These are phyloP conservation scores for Andrena bicolor DNA, from an alignment of 2,888 invertebrate species.

Conservation along the genomic window DNA sequence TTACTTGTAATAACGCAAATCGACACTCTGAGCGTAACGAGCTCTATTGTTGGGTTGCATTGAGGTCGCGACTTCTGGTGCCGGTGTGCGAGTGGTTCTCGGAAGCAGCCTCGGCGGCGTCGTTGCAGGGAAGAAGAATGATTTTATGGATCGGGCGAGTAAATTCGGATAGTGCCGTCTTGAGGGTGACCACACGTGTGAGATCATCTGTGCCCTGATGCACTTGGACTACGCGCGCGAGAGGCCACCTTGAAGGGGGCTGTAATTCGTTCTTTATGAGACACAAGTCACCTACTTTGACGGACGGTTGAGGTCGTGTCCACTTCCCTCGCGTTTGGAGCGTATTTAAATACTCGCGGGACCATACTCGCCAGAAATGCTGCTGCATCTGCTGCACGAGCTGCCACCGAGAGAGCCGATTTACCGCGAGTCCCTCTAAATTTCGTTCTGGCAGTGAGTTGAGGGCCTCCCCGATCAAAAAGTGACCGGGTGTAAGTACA, in stretches of 20 bases:
- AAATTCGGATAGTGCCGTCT: background rate
- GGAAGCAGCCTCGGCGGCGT: too few relatives aligned
- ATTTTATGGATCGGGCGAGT: background rate
- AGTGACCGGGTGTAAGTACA: background rate
- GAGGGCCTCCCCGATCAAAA: slow-evolving; percentile 1
- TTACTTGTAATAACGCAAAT: too few relatives aligned
- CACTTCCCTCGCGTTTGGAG: background rate
- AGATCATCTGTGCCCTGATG: background rate
- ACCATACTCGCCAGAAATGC: slow-evolving; percentile 3
- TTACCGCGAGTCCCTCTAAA: background rate
- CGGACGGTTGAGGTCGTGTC: fast-evolving
- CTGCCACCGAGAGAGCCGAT: slow-evolving; percentile 3
- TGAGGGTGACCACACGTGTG: background rate
- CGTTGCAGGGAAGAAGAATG: fast-evolving
- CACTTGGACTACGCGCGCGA: background rate
- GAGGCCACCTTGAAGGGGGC: background rate
- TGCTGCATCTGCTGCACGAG: background rate
- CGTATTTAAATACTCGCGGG: background rate
- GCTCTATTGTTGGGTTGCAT: fast-evolving
- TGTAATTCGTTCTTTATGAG: background rate
- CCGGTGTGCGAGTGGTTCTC: too few relatives aligned
- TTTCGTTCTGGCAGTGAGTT: background rate
- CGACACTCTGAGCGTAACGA: too few relatives aligned
- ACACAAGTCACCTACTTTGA: background rate
- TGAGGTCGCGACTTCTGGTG: too few relatives aligned